Evolutionary conservation across 2,888 invertebrate genomes (phyloP).

Genomic region (Dasysyrphus albostriatus): DNA sequence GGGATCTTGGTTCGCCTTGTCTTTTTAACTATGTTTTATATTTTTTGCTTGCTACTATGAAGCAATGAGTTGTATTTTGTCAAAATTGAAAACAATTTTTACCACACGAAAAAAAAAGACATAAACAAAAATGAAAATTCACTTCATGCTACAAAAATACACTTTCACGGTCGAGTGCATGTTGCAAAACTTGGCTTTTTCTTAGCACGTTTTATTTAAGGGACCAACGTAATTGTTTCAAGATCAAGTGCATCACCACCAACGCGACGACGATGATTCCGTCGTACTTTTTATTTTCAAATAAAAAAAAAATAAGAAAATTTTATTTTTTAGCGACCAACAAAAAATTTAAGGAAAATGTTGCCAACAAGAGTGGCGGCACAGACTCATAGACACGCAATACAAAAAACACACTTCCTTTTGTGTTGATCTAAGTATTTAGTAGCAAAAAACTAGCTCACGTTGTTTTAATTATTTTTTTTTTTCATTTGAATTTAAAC

Average conservation of each 20-base stretch:
- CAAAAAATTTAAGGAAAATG: constrained; percentile 17
- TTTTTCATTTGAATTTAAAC: neutral
- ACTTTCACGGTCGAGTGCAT: constrained; percentile 41
- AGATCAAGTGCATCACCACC: constrained; percentile 63
- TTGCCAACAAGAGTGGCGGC: constrained; percentile 13
- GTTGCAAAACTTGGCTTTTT: constrained; percentile 38
- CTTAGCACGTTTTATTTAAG: constrained; percentile 40
- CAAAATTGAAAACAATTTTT: constrained; percentile 17
- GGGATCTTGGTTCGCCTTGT: no score
- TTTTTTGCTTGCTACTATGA: neutral
- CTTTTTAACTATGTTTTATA: no score
- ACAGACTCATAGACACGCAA: neutral
- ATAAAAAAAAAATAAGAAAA: constrained; percentile 1
- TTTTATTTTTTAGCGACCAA: constrained; percentile 4
- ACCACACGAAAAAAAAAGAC: neutral
- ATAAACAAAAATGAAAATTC: constrained; percentile 33
- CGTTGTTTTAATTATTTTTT: neutral
- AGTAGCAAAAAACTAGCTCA: neutral
- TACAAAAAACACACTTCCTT: constrained; percentile 11
- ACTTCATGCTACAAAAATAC: constrained; percentile 37
- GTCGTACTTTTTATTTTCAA: constrained; percentile 25
- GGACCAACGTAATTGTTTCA: constrained; percentile 62
- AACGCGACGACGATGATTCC: neutral
- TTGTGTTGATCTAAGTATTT: neutral
- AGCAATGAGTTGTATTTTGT: neutral